A percentile compares a stretch with the other conserved stretches of the same genome.
Conservation (phyloP, 2,113 vertebrate species). For the Sylvia atricapilla region DNA sequence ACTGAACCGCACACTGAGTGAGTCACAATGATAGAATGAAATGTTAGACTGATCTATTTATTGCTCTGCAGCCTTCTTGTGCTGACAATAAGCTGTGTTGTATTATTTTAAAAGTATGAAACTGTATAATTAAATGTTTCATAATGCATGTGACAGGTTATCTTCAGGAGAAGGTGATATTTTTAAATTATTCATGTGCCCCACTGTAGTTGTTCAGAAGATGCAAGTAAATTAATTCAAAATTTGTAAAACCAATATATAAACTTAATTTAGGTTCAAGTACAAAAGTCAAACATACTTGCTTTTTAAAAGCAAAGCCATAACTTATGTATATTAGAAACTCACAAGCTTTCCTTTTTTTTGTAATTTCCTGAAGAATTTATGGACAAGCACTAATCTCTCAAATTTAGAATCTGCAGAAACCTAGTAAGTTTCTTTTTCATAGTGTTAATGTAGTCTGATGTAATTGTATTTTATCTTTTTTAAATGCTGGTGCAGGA, state of each 20-base stretch:
- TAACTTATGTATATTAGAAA: background rate
- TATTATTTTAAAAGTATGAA: background rate
- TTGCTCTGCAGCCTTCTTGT: background rate
- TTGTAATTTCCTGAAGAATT: background rate
- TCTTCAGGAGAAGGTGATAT: background rate
- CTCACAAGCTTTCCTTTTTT: background rate
- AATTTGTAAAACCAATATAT: background rate
- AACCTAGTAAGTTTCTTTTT: background rate
- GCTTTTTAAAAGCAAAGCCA: background rate
- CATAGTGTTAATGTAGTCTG: background rate
- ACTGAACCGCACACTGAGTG: constrained; percentile 15
- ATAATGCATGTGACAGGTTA: background rate
- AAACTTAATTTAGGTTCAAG: background rate
- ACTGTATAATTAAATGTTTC: background rate
- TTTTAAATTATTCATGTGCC: background rate
- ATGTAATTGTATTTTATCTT: background rate
- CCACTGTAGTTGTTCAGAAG: background rate
- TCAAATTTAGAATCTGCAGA: background rate
- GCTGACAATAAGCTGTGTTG: background rate
- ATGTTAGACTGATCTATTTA: background rate
- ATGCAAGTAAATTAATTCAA: background rate
- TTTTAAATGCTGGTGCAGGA: background rate
- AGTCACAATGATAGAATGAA: constrained; percentile 12
- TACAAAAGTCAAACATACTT: background rate
- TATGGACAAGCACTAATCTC: background rate